Base-by-base conservation (phyloP, 2,113 vertebrate genomes). In the Petroica traversi region DNA sequence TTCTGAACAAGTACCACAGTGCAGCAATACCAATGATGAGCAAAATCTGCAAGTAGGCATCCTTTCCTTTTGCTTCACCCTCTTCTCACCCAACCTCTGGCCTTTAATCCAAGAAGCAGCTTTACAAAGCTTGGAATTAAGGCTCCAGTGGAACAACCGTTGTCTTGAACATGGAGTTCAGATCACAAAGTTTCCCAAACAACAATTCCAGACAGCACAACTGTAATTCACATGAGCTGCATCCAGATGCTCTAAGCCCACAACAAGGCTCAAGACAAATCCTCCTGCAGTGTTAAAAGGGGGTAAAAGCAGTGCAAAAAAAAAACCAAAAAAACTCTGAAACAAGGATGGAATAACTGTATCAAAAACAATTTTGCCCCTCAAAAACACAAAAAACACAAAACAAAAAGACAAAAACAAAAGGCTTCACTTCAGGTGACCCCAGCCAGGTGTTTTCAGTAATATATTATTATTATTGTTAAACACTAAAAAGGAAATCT, bases 401-500 rank as follows among this genome's bases (percentile, higher is more conserved):
- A 33, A 23, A 48, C n/a, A n/a, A n/a, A n/a, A n/a, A n/a, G n/a
- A n/a, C n/a, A n/a, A 11, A 14, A 52, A 76, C 9, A 57, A 33
- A 23, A 48, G 36, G 63, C 28, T 86, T 69, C 26, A 28, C 20
- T 59, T 33, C 31, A 17, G 28, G 43, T 58, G 38, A 82, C 51
- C 43, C 46, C 63, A 73, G 63, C 51, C 81, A 96, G 89, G 92
- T 90, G 92, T 76, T 48, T 48, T 40, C 41, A 59, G 45, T 14
- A 34, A 75, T 40, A 57, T 12, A 8, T 3, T 18, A 46, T 45
- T 61, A 51, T 46, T 55, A 48, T 59, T 69, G 67, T 45, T 68
- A 72, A 40, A 36, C 34, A 33, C 34, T 5, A 46, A 49, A 48
- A 80, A 94, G 93, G 89, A 97, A 95, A 92, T 67, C 59, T 78